Evolutionary conservation across 2,113 vertebrate genomes (phyloP).

Genomic region (Limanda limanda): DNA sequence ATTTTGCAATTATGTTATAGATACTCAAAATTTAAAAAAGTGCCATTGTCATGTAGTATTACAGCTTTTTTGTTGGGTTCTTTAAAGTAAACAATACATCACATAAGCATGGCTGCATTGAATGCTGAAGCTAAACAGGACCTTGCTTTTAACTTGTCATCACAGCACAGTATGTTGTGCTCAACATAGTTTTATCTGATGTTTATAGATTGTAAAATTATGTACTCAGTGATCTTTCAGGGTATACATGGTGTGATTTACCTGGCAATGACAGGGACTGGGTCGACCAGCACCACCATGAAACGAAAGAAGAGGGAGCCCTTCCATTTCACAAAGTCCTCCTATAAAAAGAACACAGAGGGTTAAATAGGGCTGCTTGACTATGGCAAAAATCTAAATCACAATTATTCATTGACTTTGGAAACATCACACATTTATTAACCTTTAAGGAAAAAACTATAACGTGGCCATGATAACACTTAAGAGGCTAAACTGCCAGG

Average conservation of each 20-base stretch:
- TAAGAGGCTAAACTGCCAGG: too few species aligned
- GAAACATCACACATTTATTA: too few species aligned
- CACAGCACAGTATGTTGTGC: neutral
- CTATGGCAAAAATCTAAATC: too few species aligned
- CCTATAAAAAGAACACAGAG: constrained; percentile 77
- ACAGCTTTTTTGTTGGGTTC: neutral
- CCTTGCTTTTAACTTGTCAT: neutral
- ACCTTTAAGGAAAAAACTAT: too few species aligned
- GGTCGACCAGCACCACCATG: constrained; percentile 87
- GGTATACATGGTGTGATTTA: constrained; percentile 63
- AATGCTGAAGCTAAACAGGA: neutral
- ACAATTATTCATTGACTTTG: too few species aligned
- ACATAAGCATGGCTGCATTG: neutral
- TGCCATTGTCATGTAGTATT: neutral
- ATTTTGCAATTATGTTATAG: neutral
- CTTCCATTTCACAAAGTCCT: constrained; percentile 97
- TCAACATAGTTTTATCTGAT: neutral
- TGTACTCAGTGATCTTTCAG: neutral
- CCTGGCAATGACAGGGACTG: constrained; percentile 89
- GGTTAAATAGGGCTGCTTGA: neutral
- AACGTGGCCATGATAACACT: too few species aligned
- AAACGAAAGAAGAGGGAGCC: constrained; percentile 93
- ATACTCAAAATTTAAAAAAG: neutral
- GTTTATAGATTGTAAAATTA: neutral
- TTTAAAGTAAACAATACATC: neutral